Base-by-base conservation (phyloP, 2,888 invertebrate species). In the Limnephilus marmoratus region DNA sequence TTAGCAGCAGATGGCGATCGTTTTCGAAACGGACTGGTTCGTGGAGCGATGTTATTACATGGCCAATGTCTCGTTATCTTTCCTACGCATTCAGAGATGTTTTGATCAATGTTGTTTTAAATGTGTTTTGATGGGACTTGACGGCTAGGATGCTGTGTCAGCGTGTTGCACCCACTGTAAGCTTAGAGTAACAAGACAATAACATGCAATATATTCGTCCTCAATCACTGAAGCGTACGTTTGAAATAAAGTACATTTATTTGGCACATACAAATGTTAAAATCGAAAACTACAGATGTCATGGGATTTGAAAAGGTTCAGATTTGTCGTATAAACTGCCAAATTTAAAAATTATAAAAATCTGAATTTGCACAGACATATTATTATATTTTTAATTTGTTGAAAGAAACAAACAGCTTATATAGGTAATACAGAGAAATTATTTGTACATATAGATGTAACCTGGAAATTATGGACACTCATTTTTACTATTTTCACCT, bases 21-120 rank as follows among this genome's bases (percentile, higher is more conserved):
- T 87, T 87, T 87, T 87, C 87, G 87, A 87, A 53, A 87, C 87
- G 34, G 68, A 87, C 87, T 53, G 68, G 87, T 87, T 68, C 87
- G 87, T 34, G 31, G 9, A 49, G 68, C 68, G 53, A 53, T 15
- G 87, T 18, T 31, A 68, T 24, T 53, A 53, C 87, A 68, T 34
- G 87, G 87, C 87, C 87, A 68, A 87, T 87, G 87, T 87, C 87
- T 87, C 87, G 87, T 31, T 86, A 68, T 87, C 31, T 68, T 49
- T 29, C 87, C 87, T 87, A 87, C 87, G 87, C 87, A 68, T 87
- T 86, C 86, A 68, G 53, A 87, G 87, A 87, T 87, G 68, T 53
- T 87, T 34, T 87, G 68, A 68, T 87, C 87, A 53, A 31, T 87
- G 18, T 87, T 37, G 53, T 31, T 45, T 68, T 68, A 29, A 41